A percentile compares a stretch with the other conserved stretches of the same genome.
Evolutionary conservation across 2,113 vertebrate genomes (phyloP).

Genomic region (Ondatra zibethicus): DNA sequence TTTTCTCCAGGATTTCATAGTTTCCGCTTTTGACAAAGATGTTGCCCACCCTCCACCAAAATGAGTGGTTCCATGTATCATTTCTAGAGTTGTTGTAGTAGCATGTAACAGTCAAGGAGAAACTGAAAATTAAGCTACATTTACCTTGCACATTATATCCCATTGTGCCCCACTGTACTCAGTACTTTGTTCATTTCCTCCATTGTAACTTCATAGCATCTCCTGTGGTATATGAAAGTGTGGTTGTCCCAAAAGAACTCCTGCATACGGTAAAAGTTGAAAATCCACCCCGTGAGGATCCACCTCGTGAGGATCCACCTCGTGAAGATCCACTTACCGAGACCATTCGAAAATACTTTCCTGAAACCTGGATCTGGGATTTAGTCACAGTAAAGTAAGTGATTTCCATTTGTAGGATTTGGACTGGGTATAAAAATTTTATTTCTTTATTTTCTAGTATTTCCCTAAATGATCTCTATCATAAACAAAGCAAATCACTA

Average conservation of each 20-base stretch:
- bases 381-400: conserved; percentile 77
- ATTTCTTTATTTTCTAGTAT: background rate
- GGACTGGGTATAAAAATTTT: background rate
- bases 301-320: background rate
- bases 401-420: background rate
- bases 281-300: too few species aligned
- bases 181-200: background rate
- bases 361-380: conserved; percentile 85
- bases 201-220: background rate
- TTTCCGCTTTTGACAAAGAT: background rate
- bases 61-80: background rate
- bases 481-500: background rate
- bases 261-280: too few species aligned
- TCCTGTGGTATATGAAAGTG: too few species aligned
- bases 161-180: background rate
- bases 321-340: background rate
- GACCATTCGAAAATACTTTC: conserved; percentile 82
- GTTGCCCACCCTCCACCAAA: background rate
- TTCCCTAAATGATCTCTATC: background rate
- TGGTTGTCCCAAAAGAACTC: too few species aligned
- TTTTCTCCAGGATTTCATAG: background rate
- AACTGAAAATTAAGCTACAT: background rate
- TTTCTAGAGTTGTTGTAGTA: background rate
- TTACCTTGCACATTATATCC: background rate
- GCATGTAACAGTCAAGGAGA: background rate